Percentiles rank a stretch among this genome's conserved stretches.
These are phyloP conservation scores for Cirrhinus molitorella DNA, from an alignment of 2,797 vertebrate species.

Conservation along the genomic window DNA sequence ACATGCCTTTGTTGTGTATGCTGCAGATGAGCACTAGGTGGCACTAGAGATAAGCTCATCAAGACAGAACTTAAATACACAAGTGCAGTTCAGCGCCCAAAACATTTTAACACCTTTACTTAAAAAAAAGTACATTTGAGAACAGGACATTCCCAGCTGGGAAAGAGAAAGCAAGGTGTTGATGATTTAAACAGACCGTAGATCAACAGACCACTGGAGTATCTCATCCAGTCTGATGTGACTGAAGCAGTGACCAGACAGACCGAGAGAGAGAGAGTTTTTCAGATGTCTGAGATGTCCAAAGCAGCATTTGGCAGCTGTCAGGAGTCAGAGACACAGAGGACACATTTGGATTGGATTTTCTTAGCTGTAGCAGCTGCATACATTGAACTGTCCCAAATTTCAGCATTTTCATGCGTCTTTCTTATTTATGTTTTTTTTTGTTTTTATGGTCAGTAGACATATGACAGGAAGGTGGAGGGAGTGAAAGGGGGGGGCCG, in stretches of 20 bases:
- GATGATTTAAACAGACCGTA: conserved; percentile 36
- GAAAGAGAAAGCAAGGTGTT: background rate
- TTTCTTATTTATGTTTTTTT: background rate
- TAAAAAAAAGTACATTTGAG: background rate
- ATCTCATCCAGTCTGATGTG: conserved; percentile 9
- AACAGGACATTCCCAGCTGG: background rate
- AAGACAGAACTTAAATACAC: background rate
- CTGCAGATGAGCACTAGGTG: conserved; percentile 53
- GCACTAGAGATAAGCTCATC: conserved; percentile 50
- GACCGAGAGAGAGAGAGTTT: background rate
- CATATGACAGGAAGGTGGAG: conserved; percentile 9
- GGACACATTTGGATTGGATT: conserved; percentile 35
- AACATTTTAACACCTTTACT: conserved; percentile 12
- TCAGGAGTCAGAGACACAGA: conserved; percentile 26
- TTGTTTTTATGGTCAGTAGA: background rate
- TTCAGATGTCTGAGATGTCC: conserved; percentile 34
- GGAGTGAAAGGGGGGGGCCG: background rate
- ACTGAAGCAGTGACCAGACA: background rate
- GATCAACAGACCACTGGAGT: conserved; percentile 28
- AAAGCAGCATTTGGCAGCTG: conserved; percentile 37
- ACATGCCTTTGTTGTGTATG: background rate
- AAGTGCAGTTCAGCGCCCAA: background rate
- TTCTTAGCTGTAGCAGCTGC: conserved; percentile 43
- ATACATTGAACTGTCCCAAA: background rate
- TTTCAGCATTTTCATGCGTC: background rate